Conservation (phyloP, 2,113 vertebrate genomes). For the Muscicapa adusta region DNA sequence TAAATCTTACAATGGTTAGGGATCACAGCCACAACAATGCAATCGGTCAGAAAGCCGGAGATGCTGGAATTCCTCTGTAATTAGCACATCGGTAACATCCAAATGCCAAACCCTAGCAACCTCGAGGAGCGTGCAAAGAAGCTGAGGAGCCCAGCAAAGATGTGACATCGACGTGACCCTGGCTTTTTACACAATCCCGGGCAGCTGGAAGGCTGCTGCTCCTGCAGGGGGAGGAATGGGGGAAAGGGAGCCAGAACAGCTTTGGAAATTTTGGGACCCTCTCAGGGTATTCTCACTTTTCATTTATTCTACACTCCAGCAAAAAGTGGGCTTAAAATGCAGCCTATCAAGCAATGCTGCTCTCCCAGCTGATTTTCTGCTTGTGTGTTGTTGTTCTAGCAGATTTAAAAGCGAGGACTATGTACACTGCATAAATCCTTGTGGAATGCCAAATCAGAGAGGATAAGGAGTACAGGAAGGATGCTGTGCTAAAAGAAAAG, state of each 20-base stretch:
- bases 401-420: background rate
- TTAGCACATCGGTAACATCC: conserved; percentile 77
- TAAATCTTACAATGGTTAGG: conserved; percentile 54
- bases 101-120: conserved; percentile 85
- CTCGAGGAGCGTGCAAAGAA: conserved; percentile 47
- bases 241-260: background rate
- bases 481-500: background rate
- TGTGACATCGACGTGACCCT: conserved; percentile 76
- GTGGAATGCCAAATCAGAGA: background rate
- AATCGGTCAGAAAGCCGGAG: conserved; percentile 52
- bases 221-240: background rate
- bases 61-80: conserved; percentile 76
- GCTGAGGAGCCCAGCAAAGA: conserved; percentile 25
- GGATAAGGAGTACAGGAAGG: background rate
- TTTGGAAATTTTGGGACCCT: background rate
- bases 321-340: background rate
- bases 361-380: background rate
- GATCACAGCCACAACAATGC: conserved; percentile 67
- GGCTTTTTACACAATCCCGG: conserved; percentile 62
- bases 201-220: conserved; percentile 62
- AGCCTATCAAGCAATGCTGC: background rate
- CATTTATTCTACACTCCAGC: background rate
- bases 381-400: background rate
- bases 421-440: background rate
- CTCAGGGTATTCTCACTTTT: background rate